Evolutionary conservation across 2,113 vertebrate genomes (phyloP).

Genomic region (Tychaedon coryphoeus): DNA sequence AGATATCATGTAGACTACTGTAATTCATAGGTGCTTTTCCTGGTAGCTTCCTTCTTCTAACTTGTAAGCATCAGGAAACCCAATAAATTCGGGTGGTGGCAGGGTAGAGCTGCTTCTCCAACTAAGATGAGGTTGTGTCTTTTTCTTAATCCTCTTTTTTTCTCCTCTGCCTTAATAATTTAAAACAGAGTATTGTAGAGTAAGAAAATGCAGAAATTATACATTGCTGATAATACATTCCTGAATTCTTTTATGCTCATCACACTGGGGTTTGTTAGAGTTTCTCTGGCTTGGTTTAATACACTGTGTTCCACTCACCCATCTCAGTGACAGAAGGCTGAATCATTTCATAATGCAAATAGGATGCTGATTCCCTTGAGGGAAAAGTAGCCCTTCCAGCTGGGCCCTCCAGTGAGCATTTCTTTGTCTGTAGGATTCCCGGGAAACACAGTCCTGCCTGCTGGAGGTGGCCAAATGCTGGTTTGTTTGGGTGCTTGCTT

Average conservation of each 20-base stretch:
- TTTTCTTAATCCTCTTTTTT: not conserved
- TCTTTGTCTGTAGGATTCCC: not conserved
- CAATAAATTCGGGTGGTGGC: not conserved
- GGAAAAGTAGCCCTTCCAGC: not conserved
- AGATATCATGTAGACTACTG: not conserved
- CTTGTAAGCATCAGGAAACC: not conserved
- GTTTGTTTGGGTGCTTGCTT: not conserved
- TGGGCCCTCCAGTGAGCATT: not conserved
- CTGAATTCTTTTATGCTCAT: not conserved
- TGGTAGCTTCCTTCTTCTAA: not conserved
- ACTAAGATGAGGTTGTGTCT: not conserved
- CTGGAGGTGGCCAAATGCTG: not conserved
- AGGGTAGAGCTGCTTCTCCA: not conserved
- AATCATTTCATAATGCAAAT: not conserved
- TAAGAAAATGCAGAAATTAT: rapidly evolving
- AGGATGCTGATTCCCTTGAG: not conserved
- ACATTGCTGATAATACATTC: not conserved
- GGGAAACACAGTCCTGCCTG: not conserved
- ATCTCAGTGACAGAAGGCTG: not conserved
- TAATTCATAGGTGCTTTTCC: not conserved
- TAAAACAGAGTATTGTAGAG: not conserved
- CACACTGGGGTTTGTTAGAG: not conserved
- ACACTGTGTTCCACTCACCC: not conserved
- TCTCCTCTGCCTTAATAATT: not conserved
- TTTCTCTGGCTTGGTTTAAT: not conserved